Evolutionary conservation across 2,888 invertebrate genomes (phyloP).

Genomic region (Aphidoletes aphidimyza): DNA sequence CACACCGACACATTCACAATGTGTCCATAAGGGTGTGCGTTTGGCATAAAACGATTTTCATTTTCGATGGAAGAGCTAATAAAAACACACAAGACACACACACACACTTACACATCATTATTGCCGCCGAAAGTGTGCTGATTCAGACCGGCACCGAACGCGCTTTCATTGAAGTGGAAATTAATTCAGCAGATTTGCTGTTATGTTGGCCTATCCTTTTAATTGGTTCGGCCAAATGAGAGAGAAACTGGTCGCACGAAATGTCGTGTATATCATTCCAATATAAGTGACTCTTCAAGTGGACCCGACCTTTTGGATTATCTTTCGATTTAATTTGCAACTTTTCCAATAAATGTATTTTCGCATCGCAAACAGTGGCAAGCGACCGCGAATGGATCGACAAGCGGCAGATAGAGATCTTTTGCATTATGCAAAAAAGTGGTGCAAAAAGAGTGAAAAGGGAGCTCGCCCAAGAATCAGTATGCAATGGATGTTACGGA

Average conservation of each 20-base stretch:
- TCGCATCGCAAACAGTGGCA: not conserved
- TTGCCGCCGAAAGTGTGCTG: conserved; percentile 21
- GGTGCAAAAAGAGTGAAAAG: conserved; percentile 1
- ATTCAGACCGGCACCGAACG: not conserved
- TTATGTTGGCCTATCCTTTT: not conserved
- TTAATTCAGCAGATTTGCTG: conserved; percentile 3
- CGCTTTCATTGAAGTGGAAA: conserved; percentile 11
- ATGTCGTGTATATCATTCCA: conserved; percentile 12
- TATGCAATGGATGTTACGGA: not conserved
- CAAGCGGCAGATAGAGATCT: no score
- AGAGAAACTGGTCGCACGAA: not conserved
- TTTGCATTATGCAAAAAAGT: not conserved
- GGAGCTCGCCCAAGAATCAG: no score
- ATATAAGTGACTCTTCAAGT: not conserved
- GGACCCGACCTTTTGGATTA: conserved; percentile 34
- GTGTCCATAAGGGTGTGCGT: no score
- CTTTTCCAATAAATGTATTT: conserved; percentile 41
- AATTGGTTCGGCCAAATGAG: not conserved
- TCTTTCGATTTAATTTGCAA: conserved; percentile 41
- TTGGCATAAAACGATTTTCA: not conserved
- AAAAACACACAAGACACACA: not conserved
- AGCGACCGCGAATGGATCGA: not conserved
- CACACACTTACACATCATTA: not conserved
- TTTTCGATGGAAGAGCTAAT: conserved; percentile 3
- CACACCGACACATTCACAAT: no score